Percentiles rank a stretch among this genome's conserved stretches.
Conservation (phyloP, 2,797 vertebrate species). For the Mormyrus proboscirostris region DNA sequence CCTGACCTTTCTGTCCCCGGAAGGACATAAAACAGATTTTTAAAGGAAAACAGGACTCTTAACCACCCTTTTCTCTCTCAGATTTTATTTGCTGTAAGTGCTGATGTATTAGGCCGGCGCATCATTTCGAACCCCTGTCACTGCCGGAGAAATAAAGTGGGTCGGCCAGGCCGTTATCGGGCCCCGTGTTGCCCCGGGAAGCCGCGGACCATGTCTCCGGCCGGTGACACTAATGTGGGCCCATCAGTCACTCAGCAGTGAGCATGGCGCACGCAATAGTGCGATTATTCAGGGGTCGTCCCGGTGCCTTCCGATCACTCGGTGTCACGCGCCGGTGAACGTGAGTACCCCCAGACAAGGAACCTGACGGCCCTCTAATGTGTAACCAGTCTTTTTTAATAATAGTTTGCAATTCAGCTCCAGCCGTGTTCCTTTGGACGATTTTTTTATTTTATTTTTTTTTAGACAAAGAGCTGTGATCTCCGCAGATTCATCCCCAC, state of each 20-base stretch:
- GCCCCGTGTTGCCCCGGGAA: too few species aligned
- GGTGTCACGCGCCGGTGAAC: conserved; percentile 25
- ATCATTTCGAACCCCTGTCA: background rate
- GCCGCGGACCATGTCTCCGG: conserved; percentile 30
- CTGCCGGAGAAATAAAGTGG: background rate
- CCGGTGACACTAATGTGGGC: conserved; percentile 35
- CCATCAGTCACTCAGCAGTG: conserved; percentile 33
- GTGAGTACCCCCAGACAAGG: background rate
- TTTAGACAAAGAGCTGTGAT: too few species aligned
- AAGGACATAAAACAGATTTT: conserved; percentile 2
- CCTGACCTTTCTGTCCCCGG: background rate
- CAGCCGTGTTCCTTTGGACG: background rate
- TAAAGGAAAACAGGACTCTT: background rate
- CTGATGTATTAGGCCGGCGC: background rate
- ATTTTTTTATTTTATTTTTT: background rate
- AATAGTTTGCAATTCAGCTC: background rate
- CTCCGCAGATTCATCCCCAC: background rate
- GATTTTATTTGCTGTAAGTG: background rate
- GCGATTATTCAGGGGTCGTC: conserved; percentile 52
- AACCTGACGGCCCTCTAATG: conserved; percentile 42
- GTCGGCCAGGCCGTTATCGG: background rate
- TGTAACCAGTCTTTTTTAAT: conserved; percentile 38
- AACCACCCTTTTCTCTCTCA: background rate
- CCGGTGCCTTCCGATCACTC: conserved; percentile 42
- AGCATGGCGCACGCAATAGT: conserved; percentile 45